A percentile compares a stretch with the other conserved stretches of the same genome.
phyloP scores from a whole-genome alignment of 1,140 invertebrate species.

The Lasioglossum albipes region DNA sequence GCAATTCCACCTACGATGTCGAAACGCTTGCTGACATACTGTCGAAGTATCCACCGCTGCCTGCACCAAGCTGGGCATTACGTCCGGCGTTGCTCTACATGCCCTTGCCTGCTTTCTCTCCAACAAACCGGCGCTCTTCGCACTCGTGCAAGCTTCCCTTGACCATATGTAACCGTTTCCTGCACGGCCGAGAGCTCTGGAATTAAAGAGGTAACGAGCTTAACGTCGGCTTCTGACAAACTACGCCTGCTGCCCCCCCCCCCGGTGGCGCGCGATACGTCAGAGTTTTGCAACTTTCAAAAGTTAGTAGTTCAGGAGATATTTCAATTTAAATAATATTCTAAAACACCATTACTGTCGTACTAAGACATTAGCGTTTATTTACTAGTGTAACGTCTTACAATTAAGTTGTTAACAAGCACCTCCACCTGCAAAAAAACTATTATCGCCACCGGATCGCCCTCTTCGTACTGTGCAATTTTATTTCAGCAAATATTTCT shows the following conservation, averaged over 20 bases:
- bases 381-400: too few relatives aligned
- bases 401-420: too few relatives aligned
- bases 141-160: constrained; percentile 78
- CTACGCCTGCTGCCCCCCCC: not conserved
- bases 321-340: too few relatives aligned
- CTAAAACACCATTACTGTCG: too few relatives aligned
- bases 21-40: constrained; percentile 87
- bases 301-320: too few relatives aligned
- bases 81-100: constrained; percentile 83
- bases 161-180: constrained; percentile 73
- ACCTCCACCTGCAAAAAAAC: too few relatives aligned
- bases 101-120: constrained; percentile 83
- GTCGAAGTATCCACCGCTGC: constrained; percentile 85
- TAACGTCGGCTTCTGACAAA: not conserved
- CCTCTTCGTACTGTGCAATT: too few relatives aligned
- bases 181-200: constrained; percentile 73
- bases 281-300: too few relatives aligned
- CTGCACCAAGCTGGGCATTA: constrained; percentile 88
- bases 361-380: too few relatives aligned
- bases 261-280: too few relatives aligned
- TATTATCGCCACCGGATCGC: too few relatives aligned
- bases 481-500: too few relatives aligned
- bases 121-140: constrained; percentile 81
- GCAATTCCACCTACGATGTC: constrained; percentile 91
- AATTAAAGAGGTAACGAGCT: not conserved